A percentile compares a stretch with the other conserved stretches of the same genome.
Evolutionary conservation across 1,140 invertebrate genomes (phyloP).

Genomic region (Lucilia cuprina): DNA sequence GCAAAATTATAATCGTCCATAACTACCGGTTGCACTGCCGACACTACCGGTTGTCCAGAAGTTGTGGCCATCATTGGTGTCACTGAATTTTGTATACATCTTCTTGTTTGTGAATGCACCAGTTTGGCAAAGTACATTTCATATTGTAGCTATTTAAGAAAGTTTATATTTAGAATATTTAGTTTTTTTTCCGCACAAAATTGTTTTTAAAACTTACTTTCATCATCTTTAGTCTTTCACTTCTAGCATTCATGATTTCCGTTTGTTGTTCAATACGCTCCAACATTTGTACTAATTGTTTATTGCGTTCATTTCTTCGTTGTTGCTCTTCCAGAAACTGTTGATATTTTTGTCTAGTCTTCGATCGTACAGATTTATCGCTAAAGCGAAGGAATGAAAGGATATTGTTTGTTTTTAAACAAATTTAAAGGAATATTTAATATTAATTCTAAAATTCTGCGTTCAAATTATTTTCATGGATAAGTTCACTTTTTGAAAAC

Average conservation of each 20-base stretch:
- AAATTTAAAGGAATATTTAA: no score
- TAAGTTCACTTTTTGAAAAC: no score
- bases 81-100: conserved; percentile 49
- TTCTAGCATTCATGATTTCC: conserved; percentile 67
- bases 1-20: background rate
- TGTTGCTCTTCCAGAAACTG: conserved; percentile 69
- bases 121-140: conserved; percentile 61
- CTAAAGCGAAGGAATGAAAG: conserved; percentile 35
- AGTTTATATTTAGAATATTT: background rate
- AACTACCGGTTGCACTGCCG: background rate
- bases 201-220: conserved; percentile 57
- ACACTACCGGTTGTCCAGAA: background rate
- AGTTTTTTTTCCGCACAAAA: background rate
- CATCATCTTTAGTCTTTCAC: conserved; percentile 67
- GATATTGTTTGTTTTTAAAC: no score
- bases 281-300: conserved; percentile 66
- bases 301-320: conserved; percentile 68
- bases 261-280: conserved; percentile 68
- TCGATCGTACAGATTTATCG: conserved; percentile 62
- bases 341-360: conserved; percentile 67
- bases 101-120: conserved; percentile 55
- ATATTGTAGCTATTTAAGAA: conserved; percentile 52
- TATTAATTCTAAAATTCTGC: no score
- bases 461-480: no score
- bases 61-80: background rate